Conservation (phyloP, 2,113 vertebrate species). For the Miniopterus natalensis region DNA sequence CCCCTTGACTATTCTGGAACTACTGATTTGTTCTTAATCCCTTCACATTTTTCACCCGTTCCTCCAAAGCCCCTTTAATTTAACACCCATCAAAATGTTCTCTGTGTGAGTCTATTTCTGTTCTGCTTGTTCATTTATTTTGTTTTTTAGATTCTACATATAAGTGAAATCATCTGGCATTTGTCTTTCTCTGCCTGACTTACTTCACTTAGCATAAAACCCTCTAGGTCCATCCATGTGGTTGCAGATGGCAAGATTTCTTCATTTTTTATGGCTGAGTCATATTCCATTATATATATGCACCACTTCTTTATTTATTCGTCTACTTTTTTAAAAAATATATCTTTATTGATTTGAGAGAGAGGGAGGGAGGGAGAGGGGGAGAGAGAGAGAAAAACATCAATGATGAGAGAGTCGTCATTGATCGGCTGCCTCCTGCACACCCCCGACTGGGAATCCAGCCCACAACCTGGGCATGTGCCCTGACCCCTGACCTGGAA, state of each 20-base stretch:
- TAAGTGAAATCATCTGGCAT: background rate
- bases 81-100: background rate
- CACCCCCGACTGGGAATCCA: no score
- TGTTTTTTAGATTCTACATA: background rate
- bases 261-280: no score
- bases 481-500: no score
- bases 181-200: background rate
- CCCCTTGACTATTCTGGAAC: background rate
- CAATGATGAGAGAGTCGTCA: no score
- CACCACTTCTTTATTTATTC: no score
- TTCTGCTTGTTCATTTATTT: background rate
- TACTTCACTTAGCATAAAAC: background rate
- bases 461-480: no score
- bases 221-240: background rate
- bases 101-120: background rate
- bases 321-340: no score
- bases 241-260: background rate
- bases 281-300: no score
- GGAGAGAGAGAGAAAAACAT: no score
- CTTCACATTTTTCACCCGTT: background rate
- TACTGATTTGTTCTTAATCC: background rate
- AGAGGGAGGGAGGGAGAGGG: no score
- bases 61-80: background rate
- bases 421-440: no score
- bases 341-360: no score